Conservation (phyloP, 2,888 invertebrate genomes). For the Pristionchus maxplancki region DNA sequence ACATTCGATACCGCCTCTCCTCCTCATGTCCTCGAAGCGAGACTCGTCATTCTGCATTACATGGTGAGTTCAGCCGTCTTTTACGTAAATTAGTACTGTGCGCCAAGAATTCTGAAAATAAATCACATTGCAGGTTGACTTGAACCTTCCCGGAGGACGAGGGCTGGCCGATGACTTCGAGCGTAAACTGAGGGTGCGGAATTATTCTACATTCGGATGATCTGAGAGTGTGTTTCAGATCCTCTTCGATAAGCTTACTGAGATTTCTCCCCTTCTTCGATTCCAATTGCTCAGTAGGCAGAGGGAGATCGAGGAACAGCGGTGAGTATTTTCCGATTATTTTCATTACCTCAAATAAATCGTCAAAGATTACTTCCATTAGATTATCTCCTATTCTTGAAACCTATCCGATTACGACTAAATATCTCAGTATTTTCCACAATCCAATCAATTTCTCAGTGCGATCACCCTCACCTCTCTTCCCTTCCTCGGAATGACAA, state of each 20-base stretch:
- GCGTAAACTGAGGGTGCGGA: constrained; percentile 53
- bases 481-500: constrained; percentile 71
- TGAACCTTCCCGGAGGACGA: constrained; percentile 62
- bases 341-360: too few relatives aligned
- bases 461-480: constrained; percentile 71
- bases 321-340: constrained; percentile 57
- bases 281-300: constrained; percentile 69
- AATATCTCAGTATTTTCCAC: background rate
- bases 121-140: constrained; percentile 63
- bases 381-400: background rate
- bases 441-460: constrained; percentile 53
- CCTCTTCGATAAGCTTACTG: constrained; percentile 66
- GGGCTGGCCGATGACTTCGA: constrained; percentile 68
- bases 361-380: too few relatives aligned
- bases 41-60: constrained; percentile 73
- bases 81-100: too few relatives aligned
- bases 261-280: constrained; percentile 63
- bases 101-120: too few relatives aligned
- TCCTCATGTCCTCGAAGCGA: constrained; percentile 59
- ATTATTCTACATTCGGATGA: too few relatives aligned
- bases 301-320: constrained; percentile 73
- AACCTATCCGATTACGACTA: background rate
- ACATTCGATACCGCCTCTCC: constrained; percentile 54
- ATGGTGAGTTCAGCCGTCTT: constrained; percentile 62
- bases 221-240: constrained; percentile 51